These are phyloP conservation scores for Phalacrocorax carbo DNA, from an alignment of 2,113 vertebrate genomes.

Conservation along the genomic window DNA sequence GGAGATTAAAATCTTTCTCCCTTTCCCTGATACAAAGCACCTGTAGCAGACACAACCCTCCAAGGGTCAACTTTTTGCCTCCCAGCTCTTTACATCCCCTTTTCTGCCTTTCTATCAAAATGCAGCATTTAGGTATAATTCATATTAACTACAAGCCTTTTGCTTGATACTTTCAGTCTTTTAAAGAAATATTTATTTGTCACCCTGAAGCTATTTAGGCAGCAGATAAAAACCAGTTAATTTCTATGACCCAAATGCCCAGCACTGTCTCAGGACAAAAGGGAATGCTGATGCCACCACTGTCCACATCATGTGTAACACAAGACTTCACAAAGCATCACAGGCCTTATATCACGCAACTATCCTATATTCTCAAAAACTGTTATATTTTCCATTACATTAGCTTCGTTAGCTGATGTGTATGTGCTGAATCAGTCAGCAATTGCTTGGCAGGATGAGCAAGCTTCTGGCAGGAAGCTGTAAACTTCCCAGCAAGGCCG, in stretches of 20 bases:
- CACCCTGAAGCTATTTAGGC: background rate
- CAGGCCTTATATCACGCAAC: background rate
- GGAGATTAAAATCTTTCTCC: background rate
- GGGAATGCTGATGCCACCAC: background rate
- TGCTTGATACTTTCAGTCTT: background rate
- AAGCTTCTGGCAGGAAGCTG: background rate
- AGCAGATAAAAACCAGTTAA: background rate
- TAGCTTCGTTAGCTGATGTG: background rate
- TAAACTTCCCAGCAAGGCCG: background rate
- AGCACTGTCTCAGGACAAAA: background rate
- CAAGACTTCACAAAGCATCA: background rate
- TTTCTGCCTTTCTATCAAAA: background rate
- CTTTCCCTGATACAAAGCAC: background rate
- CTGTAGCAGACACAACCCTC: background rate
- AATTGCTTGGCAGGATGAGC: background rate
- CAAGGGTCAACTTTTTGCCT: background rate
- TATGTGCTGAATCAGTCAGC: background rate
- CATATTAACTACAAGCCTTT: background rate
- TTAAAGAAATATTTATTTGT: background rate
- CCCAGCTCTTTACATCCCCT: background rate
- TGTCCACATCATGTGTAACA: background rate
- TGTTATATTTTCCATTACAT: background rate
- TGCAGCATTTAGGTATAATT: background rate
- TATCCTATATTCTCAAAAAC: background rate
- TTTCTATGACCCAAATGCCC: background rate